Evolutionary conservation across 2,113 vertebrate genomes (phyloP).

Genomic region (Platanista minor): DNA sequence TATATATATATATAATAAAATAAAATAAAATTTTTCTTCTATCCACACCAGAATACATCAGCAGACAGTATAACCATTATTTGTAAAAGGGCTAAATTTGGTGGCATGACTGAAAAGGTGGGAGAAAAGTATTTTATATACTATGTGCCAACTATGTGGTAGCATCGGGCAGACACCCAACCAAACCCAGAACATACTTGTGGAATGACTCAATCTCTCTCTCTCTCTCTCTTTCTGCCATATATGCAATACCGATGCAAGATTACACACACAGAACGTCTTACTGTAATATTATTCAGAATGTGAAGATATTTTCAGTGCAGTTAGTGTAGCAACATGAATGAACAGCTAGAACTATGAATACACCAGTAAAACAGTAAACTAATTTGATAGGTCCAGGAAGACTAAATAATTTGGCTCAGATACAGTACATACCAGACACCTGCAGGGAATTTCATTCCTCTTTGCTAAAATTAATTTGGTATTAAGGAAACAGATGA

Average conservation of each 20-base stretch:
- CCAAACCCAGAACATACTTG: background rate
- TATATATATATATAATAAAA: too few relatives aligned
- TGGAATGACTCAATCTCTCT: background rate
- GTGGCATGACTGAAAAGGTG: background rate
- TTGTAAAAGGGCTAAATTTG: conserved; percentile 35
- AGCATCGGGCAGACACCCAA: conserved; percentile 32
- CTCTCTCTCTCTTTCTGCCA: background rate
- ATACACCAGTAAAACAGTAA: background rate
- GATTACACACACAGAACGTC: background rate
- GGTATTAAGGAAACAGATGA: background rate
- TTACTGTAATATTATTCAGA: background rate
- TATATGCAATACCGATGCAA: background rate
- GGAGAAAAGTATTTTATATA: conserved; percentile 9
- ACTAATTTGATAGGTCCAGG: background rate
- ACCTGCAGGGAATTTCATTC: background rate
- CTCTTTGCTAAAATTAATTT: background rate
- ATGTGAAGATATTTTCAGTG: background rate
- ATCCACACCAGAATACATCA: background rate
- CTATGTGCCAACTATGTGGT: conserved; percentile 7
- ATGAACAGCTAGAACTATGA: background rate
- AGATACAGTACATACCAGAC: background rate
- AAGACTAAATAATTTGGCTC: background rate
- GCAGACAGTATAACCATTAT: background rate
- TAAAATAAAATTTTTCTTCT: background rate
- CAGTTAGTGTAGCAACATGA: conserved; percentile 32